Percentiles rank a stretch among this genome's conserved stretches.
phyloP scores from a whole-genome alignment of 2,113 vertebrate species.

The Fregata magnificens region DNA sequence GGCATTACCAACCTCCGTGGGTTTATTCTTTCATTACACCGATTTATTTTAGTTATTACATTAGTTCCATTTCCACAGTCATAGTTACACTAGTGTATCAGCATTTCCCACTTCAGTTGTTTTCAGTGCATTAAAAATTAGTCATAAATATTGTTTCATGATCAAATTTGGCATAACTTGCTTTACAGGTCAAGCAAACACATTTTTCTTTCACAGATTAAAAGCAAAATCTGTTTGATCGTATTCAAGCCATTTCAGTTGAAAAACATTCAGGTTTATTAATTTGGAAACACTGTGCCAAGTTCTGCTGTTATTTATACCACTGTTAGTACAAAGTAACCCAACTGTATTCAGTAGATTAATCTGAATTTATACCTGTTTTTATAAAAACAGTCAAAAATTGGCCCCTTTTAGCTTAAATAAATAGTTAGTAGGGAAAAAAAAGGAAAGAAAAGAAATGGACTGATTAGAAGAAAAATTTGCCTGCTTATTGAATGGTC shows the following conservation, averaged over 20 bases:
- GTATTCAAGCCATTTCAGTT: not conserved
- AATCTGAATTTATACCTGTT: not conserved
- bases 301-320: conserved; percentile 16
- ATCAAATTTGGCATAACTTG: conserved; percentile 51
- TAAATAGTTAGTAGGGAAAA: not conserved
- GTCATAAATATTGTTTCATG: conserved; percentile 29
- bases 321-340: not conserved
- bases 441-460: not conserved
- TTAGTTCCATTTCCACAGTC: conserved; percentile 53
- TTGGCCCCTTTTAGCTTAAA: not conserved
- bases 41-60: conserved; percentile 59
- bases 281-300: not conserved
- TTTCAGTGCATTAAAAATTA: conserved; percentile 51
- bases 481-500: not conserved
- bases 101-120: conserved; percentile 62
- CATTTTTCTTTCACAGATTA: conserved; percentile 50
- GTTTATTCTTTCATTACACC: conserved; percentile 35
- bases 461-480: not conserved
- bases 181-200: conserved; percentile 54
- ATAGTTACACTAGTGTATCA: conserved; percentile 28
- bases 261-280: conserved; percentile 36
- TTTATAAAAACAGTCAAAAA: not conserved
- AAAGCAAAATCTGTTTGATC: conserved; percentile 31
- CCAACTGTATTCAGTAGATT: not conserved
- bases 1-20: conserved; percentile 19